A percentile compares a stretch with the other conserved stretches of the same genome.
Conservation (phyloP, 2,888 invertebrate genomes). For the Eilema depressum region DNA sequence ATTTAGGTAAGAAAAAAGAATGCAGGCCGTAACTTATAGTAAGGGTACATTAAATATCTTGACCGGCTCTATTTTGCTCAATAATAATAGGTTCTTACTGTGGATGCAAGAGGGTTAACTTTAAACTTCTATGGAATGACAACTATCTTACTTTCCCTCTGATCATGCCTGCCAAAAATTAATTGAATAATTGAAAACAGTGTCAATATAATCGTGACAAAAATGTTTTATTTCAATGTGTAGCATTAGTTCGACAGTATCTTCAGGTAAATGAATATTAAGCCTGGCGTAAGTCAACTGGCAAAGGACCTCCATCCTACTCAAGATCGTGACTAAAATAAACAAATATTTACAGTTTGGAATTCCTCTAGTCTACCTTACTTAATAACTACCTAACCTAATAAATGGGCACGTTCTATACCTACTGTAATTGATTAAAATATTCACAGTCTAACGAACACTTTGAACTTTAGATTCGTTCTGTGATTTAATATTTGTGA, state of each 20-base stretch:
- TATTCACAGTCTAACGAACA: too few species aligned
- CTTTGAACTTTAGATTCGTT: too few species aligned
- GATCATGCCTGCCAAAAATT: too few species aligned
- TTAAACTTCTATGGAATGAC: not conserved
- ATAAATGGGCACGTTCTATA: not conserved
- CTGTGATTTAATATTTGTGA: too few species aligned
- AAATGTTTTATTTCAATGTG: not conserved
- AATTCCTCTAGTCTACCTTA: not conserved
- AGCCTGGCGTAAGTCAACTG: not conserved
- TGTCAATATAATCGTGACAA: too few species aligned
- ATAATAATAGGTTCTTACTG: not conserved
- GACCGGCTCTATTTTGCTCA: not conserved
- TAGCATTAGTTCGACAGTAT: not conserved
- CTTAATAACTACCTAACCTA: not conserved
- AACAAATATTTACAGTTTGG: not conserved
- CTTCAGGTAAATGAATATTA: slow-evolving; percentile 1
- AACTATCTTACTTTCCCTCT: not conserved
- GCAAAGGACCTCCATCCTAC: not conserved
- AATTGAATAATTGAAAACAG: too few species aligned
- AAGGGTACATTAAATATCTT: too few species aligned
- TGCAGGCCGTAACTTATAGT: too few species aligned
- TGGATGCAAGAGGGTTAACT: not conserved
- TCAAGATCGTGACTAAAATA: not conserved
- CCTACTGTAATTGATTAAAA: not conserved
- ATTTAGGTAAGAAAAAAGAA: too few species aligned